These are phyloP conservation scores for Gambelia wislizenii DNA, from an alignment of 2,797 vertebrate genomes.

Conservation along the genomic window DNA sequence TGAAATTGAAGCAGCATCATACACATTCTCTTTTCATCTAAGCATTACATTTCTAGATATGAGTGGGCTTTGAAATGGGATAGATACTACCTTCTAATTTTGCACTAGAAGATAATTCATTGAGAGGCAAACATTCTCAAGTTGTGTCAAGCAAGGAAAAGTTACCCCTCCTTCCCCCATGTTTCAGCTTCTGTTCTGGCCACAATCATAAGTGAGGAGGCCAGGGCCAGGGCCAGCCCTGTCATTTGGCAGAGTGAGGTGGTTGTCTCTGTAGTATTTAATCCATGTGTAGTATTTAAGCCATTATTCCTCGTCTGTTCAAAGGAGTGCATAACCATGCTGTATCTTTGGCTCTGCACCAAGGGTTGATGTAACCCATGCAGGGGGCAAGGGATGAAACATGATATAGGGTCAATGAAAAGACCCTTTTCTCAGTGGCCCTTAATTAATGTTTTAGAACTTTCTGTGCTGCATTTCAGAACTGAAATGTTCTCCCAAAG, in stretches of 20 bases:
- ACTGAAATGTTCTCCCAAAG: too few relatives aligned
- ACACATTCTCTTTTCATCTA: background rate
- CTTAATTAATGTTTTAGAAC: background rate
- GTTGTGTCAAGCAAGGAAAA: background rate
- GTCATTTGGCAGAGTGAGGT: background rate
- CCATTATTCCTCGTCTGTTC: too few relatives aligned
- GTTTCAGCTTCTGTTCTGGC: background rate
- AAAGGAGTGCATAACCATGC: too few relatives aligned
- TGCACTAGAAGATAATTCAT: background rate
- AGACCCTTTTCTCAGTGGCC: background rate
- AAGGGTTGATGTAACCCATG: too few relatives aligned
- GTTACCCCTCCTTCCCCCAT: background rate
- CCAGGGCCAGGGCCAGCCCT: background rate
- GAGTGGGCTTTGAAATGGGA: conserved; percentile 4
- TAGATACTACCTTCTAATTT: too few relatives aligned
- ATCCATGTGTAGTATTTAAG: too few relatives aligned
- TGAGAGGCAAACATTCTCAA: background rate
- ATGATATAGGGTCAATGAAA: too few relatives aligned
- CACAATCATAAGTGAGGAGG: background rate
- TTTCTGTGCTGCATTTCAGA: too few relatives aligned
- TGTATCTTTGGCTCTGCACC: too few relatives aligned
- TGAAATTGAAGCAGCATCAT: background rate
- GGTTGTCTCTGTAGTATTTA: too few relatives aligned
- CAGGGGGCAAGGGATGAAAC: too few relatives aligned
- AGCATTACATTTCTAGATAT: background rate